These are phyloP conservation scores for Hypena proboscidalis DNA, from an alignment of 2,888 invertebrate genomes.

Conservation along the genomic window DNA sequence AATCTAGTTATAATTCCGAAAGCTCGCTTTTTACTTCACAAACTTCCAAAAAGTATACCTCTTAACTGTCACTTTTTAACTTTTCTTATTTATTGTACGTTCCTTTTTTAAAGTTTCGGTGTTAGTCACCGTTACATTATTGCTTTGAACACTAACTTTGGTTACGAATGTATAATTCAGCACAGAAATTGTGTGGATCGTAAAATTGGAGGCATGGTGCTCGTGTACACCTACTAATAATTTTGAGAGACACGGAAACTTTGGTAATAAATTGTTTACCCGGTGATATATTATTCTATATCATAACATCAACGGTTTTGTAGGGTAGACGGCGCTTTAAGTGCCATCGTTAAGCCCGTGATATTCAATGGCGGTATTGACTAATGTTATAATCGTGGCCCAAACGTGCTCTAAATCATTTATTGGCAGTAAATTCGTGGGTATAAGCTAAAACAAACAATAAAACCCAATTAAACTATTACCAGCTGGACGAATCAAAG, in stretches of 20 bases:
- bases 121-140: constrained; percentile 49
- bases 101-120: constrained; percentile 48
- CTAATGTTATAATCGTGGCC: too few species aligned
- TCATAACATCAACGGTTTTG: too few species aligned
- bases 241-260: constrained; percentile 25
- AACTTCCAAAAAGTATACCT: constrained; percentile 60
- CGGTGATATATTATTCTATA: not conserved
- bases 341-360: too few species aligned
- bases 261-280: constrained; percentile 22
- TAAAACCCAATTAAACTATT: not conserved
- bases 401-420: too few species aligned
- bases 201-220: constrained; percentile 35
- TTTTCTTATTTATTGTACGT: constrained; percentile 55
- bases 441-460: not conserved
- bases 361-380: too few species aligned
- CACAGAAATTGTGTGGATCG: constrained; percentile 28
- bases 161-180: constrained; percentile 31
- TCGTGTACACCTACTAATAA: constrained; percentile 13
- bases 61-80: constrained; percentile 57
- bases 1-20: constrained; percentile 76
- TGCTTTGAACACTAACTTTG: constrained; percentile 41
- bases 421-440: too few species aligned
- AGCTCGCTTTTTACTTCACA: constrained; percentile 55
- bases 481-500: constrained; percentile 4
- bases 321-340: too few species aligned